Percentiles rank a stretch among this genome's conserved stretches.
Evolutionary conservation across 2,113 vertebrate genomes (phyloP).

Genomic region (Labeo catla): DNA sequence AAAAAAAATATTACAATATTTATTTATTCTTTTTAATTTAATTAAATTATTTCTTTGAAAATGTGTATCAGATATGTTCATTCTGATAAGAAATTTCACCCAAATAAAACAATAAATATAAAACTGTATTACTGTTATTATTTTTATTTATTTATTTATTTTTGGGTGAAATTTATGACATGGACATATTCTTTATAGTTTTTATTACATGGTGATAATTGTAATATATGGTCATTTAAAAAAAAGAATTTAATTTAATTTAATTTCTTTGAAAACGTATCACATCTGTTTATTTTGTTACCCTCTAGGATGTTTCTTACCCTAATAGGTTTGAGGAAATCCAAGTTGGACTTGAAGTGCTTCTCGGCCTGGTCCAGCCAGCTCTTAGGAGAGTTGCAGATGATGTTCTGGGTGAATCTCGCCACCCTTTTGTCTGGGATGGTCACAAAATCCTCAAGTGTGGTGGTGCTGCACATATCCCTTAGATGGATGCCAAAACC

Average conservation of each 20-base stretch:
- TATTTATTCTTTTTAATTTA: no score
- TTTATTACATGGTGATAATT: background rate
- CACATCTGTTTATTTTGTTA: background rate
- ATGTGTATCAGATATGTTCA: no score
- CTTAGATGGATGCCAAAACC: conserved; percentile 80
- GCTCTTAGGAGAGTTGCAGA: conserved; percentile 74
- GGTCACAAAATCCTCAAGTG: conserved; percentile 74
- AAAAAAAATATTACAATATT: no score
- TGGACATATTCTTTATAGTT: background rate
- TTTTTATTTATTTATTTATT: no score
- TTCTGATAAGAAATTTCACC: no score
- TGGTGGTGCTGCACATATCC: conserved; percentile 78
- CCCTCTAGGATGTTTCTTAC: conserved; percentile 66
- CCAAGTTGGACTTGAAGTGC: conserved; percentile 78
- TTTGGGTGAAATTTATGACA: background rate
- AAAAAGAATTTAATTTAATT: no score
- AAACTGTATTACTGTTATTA: no score
- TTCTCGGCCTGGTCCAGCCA: conserved; percentile 76
- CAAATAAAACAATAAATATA: no score
- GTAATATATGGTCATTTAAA: background rate
- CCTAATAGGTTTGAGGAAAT: conserved; percentile 83
- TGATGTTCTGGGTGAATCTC: conserved; percentile 62
- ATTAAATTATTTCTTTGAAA: no score
- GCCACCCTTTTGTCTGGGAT: conserved; percentile 67
- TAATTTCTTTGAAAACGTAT: no score